Percentiles rank a stretch among this genome's conserved stretches.
Conservation (phyloP, 2,888 invertebrate genomes). For the Willowsia nigromaculata region DNA sequence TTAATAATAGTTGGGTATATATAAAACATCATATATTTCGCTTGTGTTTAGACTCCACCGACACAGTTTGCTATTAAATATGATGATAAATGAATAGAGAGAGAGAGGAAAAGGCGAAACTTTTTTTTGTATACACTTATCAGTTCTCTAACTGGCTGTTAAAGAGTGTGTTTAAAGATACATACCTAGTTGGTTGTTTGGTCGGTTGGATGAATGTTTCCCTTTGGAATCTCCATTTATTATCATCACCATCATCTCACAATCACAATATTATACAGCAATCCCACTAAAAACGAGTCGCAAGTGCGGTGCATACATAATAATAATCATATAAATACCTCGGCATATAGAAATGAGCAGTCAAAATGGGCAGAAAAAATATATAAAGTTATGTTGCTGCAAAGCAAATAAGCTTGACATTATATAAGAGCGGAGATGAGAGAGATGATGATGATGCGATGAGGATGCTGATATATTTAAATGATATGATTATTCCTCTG, state of each 20-base stretch:
- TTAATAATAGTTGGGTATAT: background rate
- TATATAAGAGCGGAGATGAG: background rate
- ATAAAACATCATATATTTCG: too few species aligned
- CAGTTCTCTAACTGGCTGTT: too few species aligned
- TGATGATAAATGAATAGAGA: background rate
- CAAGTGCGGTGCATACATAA: background rate
- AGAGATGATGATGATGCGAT: background rate
- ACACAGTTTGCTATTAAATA: background rate
- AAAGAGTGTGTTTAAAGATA: background rate
- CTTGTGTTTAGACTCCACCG: too few species aligned
- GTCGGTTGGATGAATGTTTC: background rate
- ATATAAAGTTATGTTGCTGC: background rate
- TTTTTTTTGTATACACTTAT: too few species aligned
- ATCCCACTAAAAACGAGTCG: background rate
- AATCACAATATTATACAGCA: background rate
- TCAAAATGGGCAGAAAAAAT: background rate
- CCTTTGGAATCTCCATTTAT: conserved; percentile 1
- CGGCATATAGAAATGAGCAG: background rate
- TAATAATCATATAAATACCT: background rate
- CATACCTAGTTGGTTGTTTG: background rate
- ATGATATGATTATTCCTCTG: conserved; percentile 29
- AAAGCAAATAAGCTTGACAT: background rate
- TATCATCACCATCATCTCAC: background rate
- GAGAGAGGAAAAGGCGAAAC: background rate
- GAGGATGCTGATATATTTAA: conserved; percentile 29